phyloP scores from a whole-genome alignment of 1,140 invertebrate genomes.

The Spodoptera frugiperda region DNA sequence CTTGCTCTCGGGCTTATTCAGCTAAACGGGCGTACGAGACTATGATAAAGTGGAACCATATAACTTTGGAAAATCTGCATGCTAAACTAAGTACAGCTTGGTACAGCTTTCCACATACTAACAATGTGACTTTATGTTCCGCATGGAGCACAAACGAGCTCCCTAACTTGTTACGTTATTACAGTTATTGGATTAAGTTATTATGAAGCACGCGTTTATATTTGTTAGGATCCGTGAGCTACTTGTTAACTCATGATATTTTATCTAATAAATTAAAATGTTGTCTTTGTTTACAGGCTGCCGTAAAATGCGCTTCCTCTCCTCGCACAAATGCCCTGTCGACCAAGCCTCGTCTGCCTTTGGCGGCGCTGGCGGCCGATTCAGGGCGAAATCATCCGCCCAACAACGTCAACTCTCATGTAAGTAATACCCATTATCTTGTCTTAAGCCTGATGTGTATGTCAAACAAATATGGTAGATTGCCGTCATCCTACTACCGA shows the following conservation, averaged over 20 bases:
- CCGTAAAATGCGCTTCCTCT: slow-evolving; percentile 83
- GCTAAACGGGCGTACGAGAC: slow-evolving; percentile 54
- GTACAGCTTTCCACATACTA: slow-evolving; percentile 24
- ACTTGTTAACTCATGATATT: too few relatives aligned
- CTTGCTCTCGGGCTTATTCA: slow-evolving; percentile 54
- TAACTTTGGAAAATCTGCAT: slow-evolving; percentile 57
- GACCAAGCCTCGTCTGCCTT: slow-evolving; percentile 77
- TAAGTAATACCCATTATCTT: slow-evolving; percentile 61
- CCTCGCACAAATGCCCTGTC: slow-evolving; percentile 81
- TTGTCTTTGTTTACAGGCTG: slow-evolving; percentile 70
- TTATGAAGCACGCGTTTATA: not conserved
- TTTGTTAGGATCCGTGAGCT: not conserved
- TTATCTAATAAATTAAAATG: not conserved
- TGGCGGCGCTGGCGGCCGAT: slow-evolving; percentile 76
- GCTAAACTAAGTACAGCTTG: slow-evolving; percentile 22
- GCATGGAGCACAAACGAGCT: slow-evolving; percentile 1
- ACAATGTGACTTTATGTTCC: slow-evolving; percentile 23
- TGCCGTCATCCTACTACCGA: slow-evolving; percentile 1
- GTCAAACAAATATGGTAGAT: slow-evolving; percentile 1
- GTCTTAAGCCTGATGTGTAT: not conserved
- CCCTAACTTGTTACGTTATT: not conserved
- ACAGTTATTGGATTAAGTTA: not conserved
- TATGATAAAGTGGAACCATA: slow-evolving; percentile 62
- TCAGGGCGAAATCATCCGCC: slow-evolving; percentile 75
- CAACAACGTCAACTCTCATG: slow-evolving; percentile 81